A percentile compares a stretch with the other conserved stretches of the same genome.
Evolutionary conservation across 2,113 vertebrate genomes (phyloP).

Genomic region (Takifugu bimaculatus): DNA sequence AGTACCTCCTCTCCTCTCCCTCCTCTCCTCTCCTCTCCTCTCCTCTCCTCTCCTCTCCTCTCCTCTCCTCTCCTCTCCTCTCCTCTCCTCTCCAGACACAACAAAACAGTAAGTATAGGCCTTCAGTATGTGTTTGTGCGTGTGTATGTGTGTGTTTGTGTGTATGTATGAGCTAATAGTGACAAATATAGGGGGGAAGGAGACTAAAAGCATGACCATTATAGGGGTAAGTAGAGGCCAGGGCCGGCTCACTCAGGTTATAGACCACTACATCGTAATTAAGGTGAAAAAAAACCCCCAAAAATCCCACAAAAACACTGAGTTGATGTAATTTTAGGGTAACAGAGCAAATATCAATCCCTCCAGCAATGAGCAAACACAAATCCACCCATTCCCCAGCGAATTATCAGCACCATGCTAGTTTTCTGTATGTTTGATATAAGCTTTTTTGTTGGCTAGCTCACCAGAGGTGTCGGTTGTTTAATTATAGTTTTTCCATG

Average conservation of each 20-base stretch:
- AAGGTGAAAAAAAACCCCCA: slow-evolving; percentile 4
- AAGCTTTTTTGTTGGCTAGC: too few relatives aligned
- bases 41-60: slow-evolving; percentile 25
- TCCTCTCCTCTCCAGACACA: slow-evolving; percentile 60
- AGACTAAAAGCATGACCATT: slow-evolving; percentile 52
- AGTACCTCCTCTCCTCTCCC: slow-evolving; percentile 48
- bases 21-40: slow-evolving; percentile 50
- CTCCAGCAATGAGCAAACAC: too few relatives aligned
- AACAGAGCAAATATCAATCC: slow-evolving; percentile 7
- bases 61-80: slow-evolving; percentile 27
- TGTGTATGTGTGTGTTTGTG: slow-evolving; percentile 18
- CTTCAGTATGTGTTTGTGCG: slow-evolving; percentile 35
- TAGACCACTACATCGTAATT: slow-evolving; percentile 21
- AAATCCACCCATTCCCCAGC: too few relatives aligned
- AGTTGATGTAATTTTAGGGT: slow-evolving; percentile 28
- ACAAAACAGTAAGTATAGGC: slow-evolving; percentile 65
- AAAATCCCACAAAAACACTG: slow-evolving; percentile 2
- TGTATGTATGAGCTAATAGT: slow-evolving; percentile 39
- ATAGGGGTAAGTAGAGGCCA: slow-evolving; percentile 64
- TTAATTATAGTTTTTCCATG: too few relatives aligned
- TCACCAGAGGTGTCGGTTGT: too few relatives aligned
- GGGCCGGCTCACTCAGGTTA: slow-evolving; percentile 18
- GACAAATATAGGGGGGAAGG: slow-evolving; percentile 54
- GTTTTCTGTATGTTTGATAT: too few relatives aligned
- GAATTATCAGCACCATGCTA: too few relatives aligned